Conservation (phyloP, 2,113 vertebrate genomes). For the Oreochromis aureus region DNA sequence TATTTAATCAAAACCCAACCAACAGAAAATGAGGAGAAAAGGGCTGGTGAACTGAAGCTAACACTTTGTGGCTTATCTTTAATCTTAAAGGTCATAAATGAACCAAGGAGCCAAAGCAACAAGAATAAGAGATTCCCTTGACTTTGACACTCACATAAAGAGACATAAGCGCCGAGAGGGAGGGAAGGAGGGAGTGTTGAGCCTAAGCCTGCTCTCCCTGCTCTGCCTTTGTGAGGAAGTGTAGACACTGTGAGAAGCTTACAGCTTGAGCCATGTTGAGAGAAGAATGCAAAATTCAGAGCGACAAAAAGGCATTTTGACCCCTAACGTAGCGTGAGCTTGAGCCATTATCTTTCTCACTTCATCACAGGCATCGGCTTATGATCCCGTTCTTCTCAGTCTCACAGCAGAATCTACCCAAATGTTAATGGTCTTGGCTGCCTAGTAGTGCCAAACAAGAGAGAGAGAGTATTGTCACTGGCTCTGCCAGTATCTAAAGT, state of each 20-base stretch:
- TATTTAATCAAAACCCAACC: constrained; percentile 44
- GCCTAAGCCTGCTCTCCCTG: not conserved
- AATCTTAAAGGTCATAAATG: constrained; percentile 59
- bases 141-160: constrained; percentile 49
- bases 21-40: not conserved
- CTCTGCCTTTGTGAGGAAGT: constrained; percentile 19
- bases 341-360: constrained; percentile 53
- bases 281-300: constrained; percentile 39
- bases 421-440: constrained; percentile 42
- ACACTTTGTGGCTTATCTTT: constrained; percentile 52
- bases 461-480: constrained; percentile 4
- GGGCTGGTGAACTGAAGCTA: constrained; percentile 10
- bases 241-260: constrained; percentile 6
- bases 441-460: not conserved
- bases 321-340: constrained; percentile 22
- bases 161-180: constrained; percentile 5
- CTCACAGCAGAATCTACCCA: constrained; percentile 23
- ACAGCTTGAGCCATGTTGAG: constrained; percentile 11
- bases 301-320: constrained; percentile 41
- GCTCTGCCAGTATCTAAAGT: constrained; percentile 31
- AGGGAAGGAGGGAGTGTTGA: not conserved
- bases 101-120: constrained; percentile 38
- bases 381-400: not conserved
- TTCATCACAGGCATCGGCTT: constrained; percentile 30
- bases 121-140: constrained; percentile 11